Conservation (phyloP, 23 tunicate genomes). For the Aplidium turbinatum region DNA sequence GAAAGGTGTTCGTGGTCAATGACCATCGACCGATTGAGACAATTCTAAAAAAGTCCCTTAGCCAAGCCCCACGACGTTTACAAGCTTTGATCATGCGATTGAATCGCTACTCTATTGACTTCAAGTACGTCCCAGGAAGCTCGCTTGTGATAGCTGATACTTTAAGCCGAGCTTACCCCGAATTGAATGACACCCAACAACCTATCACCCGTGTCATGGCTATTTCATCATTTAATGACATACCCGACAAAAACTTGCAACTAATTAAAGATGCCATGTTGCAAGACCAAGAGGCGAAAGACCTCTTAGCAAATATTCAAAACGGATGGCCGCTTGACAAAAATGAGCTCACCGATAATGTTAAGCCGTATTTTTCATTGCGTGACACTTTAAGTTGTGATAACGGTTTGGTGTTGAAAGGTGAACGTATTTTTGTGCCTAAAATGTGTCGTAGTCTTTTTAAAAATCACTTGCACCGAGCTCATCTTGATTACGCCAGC, state of each 20-base stretch:
- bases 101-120: slow-evolving; percentile 9
- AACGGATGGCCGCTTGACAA: slow-evolving; percentile 10
- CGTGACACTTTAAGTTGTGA: slow-evolving; percentile 21
- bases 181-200: neutral
- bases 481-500: slow-evolving; percentile 25
- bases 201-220: neutral
- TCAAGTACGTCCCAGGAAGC: slow-evolving; percentile 27
- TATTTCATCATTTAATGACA: slow-evolving; percentile 4
- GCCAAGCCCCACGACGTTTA: slow-evolving; percentile 25
- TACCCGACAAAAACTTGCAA: slow-evolving; percentile 4
- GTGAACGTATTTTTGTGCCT: too few relatives aligned
- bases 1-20: neutral
- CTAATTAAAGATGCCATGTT: slow-evolving; percentile 25
- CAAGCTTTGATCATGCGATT: slow-evolving; percentile 37
- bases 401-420: too few relatives aligned
- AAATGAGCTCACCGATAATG: neutral
- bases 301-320: neutral
- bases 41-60: slow-evolving; percentile 26
- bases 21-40: slow-evolving; percentile 30
- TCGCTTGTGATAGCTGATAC: slow-evolving; percentile 33
- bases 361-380: slow-evolving; percentile 19
- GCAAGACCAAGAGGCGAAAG: slow-evolving; percentile 10
- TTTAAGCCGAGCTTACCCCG: slow-evolving; percentile 12
- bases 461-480: neutral
- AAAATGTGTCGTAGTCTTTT: neutral